phyloP scores from a whole-genome alignment of 2,797 vertebrate species.

The Alosa sapidissima region DNA sequence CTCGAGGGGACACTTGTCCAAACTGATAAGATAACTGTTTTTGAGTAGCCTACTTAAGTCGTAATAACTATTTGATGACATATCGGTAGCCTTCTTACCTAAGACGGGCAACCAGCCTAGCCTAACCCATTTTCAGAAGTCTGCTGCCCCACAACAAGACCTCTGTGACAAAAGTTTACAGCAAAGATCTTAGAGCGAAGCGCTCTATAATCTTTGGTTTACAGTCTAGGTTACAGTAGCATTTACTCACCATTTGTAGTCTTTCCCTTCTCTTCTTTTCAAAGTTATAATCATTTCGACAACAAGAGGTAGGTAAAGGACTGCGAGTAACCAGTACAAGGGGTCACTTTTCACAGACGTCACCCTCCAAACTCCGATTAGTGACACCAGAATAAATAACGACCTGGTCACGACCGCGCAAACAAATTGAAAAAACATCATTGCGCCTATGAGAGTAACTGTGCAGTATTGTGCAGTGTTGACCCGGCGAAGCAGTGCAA shows the following conservation, averaged over 20 bases:
- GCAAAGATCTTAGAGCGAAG: too few relatives aligned
- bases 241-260: constrained; percentile 89
- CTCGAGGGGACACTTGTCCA: not conserved
- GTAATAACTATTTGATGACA: too few relatives aligned
- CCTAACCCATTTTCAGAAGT: too few relatives aligned
- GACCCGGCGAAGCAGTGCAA: not conserved
- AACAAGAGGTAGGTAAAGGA: constrained; percentile 82
- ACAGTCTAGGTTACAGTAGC: not conserved
- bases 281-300: constrained; percentile 86
- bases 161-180: not conserved
- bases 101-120: too few relatives aligned
- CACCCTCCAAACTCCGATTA: constrained; percentile 87
- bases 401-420: constrained; percentile 80
- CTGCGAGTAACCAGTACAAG: constrained; percentile 82
- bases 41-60: too few relatives aligned
- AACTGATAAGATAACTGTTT: not conserved
- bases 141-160: not conserved
- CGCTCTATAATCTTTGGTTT: too few relatives aligned
- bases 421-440: constrained; percentile 74
- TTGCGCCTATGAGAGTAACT: not conserved
- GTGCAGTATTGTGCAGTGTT: not conserved
- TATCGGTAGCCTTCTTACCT: too few relatives aligned
- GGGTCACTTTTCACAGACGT: constrained; percentile 74
- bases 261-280: constrained; percentile 81
- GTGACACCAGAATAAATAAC: constrained; percentile 82